phyloP scores from a whole-genome alignment of 2,113 vertebrate species.

The Takifugu flavidus region DNA sequence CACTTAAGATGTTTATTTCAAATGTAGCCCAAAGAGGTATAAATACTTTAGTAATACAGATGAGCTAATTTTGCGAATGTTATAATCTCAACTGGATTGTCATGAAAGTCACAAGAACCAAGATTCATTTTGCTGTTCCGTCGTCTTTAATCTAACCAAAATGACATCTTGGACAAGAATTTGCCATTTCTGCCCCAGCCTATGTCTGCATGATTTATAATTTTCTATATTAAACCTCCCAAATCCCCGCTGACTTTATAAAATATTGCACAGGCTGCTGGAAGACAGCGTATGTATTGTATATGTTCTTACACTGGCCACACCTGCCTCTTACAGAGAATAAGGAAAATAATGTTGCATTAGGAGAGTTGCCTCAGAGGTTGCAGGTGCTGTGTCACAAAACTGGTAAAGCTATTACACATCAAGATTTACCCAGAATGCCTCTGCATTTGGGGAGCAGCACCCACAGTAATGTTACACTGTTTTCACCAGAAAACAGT shows the following conservation, averaged over 20 bases:
- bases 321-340: background rate
- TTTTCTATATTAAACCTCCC: constrained; percentile 35
- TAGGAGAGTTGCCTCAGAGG: background rate
- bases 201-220: constrained; percentile 49
- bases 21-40: too few relatives aligned
- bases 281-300: constrained; percentile 5
- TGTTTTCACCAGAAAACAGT: too few relatives aligned
- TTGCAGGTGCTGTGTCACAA: background rate
- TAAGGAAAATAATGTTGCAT: background rate
- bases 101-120: too few relatives aligned
- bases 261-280: constrained; percentile 7
- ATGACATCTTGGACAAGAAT: constrained; percentile 13
- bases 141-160: background rate
- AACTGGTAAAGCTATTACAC: background rate
- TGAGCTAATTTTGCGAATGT: too few relatives aligned
- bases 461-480: too few relatives aligned
- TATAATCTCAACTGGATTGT: too few relatives aligned
- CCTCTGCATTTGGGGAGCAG: background rate
- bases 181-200: constrained; percentile 4
- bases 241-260: constrained; percentile 15
- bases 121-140: background rate
- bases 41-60: too few relatives aligned
- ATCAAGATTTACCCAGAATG: constrained; percentile 6
- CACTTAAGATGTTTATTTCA: too few relatives aligned
- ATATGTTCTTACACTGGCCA: constrained; percentile 1